Evolutionary conservation across 2,888 invertebrate species (phyloP).

Genomic region (Xestia xanthographa): DNA sequence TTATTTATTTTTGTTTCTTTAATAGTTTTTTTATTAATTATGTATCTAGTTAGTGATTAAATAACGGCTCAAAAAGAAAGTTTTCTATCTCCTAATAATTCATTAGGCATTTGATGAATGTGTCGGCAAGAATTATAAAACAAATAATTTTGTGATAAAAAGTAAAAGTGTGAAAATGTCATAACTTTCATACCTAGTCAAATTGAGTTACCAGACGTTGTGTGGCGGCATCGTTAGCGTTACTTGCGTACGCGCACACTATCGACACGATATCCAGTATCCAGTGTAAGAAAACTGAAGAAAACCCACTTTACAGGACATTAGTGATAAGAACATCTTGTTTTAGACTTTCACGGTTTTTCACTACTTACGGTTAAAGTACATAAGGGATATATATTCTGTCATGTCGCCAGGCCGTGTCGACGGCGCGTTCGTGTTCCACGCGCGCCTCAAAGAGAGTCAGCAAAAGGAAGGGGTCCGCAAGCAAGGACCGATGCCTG

Average conservation of each 20-base stretch:
- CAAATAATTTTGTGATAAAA: slow-evolving; percentile 39
- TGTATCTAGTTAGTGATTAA: too few species aligned
- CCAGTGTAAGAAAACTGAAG: too few species aligned
- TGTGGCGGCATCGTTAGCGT: slow-evolving; percentile 54
- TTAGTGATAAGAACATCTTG: neutral
- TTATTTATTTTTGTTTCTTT: too few species aligned
- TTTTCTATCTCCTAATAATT: slow-evolving; percentile 11
- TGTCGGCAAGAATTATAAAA: slow-evolving; percentile 14
- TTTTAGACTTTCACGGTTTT: too few species aligned
- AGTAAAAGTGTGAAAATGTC: slow-evolving; percentile 64
- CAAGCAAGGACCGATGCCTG: too few species aligned
- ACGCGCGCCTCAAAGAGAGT: too few species aligned
- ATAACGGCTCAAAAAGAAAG: slow-evolving; percentile 38
- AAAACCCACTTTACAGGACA: slow-evolving; percentile 16
- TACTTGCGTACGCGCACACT: slow-evolving; percentile 12
- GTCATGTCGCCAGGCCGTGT: too few species aligned
- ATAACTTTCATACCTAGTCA: slow-evolving; percentile 57
- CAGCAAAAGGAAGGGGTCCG: too few species aligned
- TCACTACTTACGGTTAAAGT: too few species aligned
- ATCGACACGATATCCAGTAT: neutral
- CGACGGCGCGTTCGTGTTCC: too few species aligned
- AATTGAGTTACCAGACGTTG: slow-evolving; percentile 54
- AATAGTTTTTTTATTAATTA: too few species aligned
- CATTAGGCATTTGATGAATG: slow-evolving; percentile 1
- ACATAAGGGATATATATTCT: too few species aligned